Percentiles rank a stretch among this genome's conserved stretches.
Conservation (phyloP, 1,140 invertebrate species). For the Lasioglossum baleicum region DNA sequence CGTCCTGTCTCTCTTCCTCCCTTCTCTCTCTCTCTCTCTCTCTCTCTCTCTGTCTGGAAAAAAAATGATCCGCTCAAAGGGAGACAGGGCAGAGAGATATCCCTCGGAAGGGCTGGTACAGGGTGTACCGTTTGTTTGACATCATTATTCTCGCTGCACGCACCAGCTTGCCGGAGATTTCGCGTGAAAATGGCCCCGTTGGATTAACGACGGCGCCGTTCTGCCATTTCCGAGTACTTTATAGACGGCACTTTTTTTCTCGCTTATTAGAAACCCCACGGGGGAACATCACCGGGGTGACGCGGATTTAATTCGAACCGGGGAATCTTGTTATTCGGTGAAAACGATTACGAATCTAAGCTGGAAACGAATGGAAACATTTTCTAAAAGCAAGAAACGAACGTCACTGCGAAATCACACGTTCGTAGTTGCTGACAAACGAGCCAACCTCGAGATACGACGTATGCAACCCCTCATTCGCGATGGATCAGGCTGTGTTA, state of each 20-base stretch:
- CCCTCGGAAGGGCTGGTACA: conserved; percentile 69
- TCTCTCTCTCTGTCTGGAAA: conserved; percentile 63
- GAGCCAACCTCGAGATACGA: too few species aligned
- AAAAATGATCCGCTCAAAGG: conserved; percentile 70
- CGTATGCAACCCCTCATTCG: too few species aligned
- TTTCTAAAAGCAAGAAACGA: too few species aligned
- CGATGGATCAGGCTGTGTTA: too few species aligned
- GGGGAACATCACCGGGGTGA: too few species aligned
- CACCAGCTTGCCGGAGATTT: conserved; percentile 59
- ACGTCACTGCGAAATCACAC: too few species aligned
- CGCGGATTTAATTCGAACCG: too few species aligned
- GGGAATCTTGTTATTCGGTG: neutral
- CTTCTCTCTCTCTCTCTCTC: conserved; percentile 51
- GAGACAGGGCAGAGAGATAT: conserved; percentile 69
- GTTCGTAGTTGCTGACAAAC: too few species aligned
- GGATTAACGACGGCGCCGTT: conserved; percentile 33
- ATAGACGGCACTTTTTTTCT: neutral
- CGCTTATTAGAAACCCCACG: neutral
- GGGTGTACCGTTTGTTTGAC: conserved; percentile 71
- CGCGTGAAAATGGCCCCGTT: conserved; percentile 60
- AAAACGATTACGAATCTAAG: too few species aligned
- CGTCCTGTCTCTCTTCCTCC: conserved; percentile 1
- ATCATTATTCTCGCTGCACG: conserved; percentile 71
- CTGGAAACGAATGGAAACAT: too few species aligned
- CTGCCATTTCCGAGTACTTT: conserved; percentile 29